Evolutionary conservation across 1,140 invertebrate genomes (phyloP), one percentile per base, ranked within the genome.

Genomic region (Penaeus japonicus): DNA sequence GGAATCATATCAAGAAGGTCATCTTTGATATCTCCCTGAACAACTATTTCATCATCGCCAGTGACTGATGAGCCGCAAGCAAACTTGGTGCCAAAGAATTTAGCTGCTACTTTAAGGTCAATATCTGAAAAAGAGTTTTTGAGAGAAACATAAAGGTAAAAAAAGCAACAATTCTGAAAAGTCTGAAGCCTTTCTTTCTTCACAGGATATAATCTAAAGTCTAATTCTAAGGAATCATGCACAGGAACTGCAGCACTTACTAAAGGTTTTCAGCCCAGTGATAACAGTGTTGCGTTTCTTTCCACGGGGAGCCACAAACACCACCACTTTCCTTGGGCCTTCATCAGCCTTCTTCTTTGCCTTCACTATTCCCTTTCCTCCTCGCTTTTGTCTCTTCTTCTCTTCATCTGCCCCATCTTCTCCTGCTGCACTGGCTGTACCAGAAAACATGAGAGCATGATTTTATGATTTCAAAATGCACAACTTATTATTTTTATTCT

Each of bases 21-120:
- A 94, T 99, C 98, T 93, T 99, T 99, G 0, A 99, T 97, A 94
- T 98, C 97, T 84, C 97, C 99, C 93, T 99, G 99, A 92, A 99
- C 99, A 10, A 99, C 98, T 92, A 99, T 99, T 94, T 99, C 99
- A 95, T 99, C 98, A 89, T 99, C 98, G 20, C 98, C 98, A 55
- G 98, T 99, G 0, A 99, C 98, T 27, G 98, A 99, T 24, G 98
- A 98, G 17, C 99, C 98, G 94, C 99, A 99, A 10, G 99, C 98
- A 94, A 99, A 99, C 93, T 97, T 98, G 84, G 96, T 96, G 55
- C 98, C 97, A 94, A 99, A 99, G 92, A 98, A 98, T 93, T 99
- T 99, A 70, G 98, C 96, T 82, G 99, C 99, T 89, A 98, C 96
- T 94, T 99, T 99, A 75, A 99, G 93, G 93, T 99, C 98, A 92